Percentiles rank a stretch among this genome's conserved stretches.
Evolutionary conservation across 1,140 invertebrate species (phyloP).

Genomic region (Zaprionus nigranus): DNA sequence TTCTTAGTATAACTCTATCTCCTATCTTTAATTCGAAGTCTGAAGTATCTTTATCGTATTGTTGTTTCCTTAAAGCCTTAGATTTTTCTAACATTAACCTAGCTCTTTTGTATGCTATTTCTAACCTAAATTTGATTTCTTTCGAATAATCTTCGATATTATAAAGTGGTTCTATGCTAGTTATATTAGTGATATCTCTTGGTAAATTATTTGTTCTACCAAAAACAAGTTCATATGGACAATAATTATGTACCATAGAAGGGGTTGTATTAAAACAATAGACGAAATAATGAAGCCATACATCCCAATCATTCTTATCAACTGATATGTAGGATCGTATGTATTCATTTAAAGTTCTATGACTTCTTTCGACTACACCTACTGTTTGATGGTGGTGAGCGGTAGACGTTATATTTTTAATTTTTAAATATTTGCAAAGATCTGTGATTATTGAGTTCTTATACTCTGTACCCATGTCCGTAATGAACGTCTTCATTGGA

Average conservation of each 20-base stretch:
- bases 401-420: neutral
- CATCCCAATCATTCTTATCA: neutral
- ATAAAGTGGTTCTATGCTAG: neutral
- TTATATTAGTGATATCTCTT: neutral
- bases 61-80: too few relatives aligned
- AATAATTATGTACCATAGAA: slow-evolving; percentile 7
- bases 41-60: too few relatives aligned
- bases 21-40: too few relatives aligned
- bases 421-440: neutral
- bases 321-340: too few relatives aligned
- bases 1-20: too few relatives aligned
- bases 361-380: too few relatives aligned
- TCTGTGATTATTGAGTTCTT: too few relatives aligned
- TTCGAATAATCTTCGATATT: neutral
- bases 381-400: too few relatives aligned
- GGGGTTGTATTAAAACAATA: neutral
- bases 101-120: neutral
- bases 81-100: too few relatives aligned
- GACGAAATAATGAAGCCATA: neutral
- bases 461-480: too few relatives aligned
- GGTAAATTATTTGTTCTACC: neutral
- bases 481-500: too few relatives aligned
- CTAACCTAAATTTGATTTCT: neutral
- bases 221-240: slow-evolving; percentile 1
- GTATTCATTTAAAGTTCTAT: too few relatives aligned